Evolutionary conservation across 2,797 vertebrate genomes (phyloP), one percentile per base, ranked within the genome.

Genomic region (Rhynchonycteris naso): DNA sequence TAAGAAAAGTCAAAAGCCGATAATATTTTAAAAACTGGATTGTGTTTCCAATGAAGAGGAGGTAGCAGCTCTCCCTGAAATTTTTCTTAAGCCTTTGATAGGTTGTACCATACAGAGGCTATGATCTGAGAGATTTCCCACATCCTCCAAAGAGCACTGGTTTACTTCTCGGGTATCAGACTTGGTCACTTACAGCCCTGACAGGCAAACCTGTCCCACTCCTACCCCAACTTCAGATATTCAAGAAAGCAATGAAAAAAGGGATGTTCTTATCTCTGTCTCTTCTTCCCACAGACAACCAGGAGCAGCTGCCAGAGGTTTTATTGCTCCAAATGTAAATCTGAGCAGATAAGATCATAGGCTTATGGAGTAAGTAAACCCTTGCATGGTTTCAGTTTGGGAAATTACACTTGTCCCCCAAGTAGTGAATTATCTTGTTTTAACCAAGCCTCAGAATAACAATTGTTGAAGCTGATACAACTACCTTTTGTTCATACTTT

Each of bases 221-320:
- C 47, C 58, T 3, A n/a, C 28, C n/a, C 54, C 47, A 76, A 61
- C 68, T 81, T 91, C 82, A 93, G 79, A 92, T 90, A 79, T 63
- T 90, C 30, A 75, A 81, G 47, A 95, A 82, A 66, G 94, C 82
- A 95, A 79, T 97, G 95, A 96, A 96, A 82, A 33, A 38, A 88
- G 90, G 94, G 96, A 88, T 95, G 90, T 81, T 94, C 95, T 96
- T 69, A 33, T 97, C 90, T 91, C 56, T 59, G 28, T n/a, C 69
- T 85, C 22, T 30, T 38, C 59, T 82, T 89, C 47, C 12, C 9
- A 0, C 1, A 24, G 90, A 93, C 80, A 69, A 38, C 74, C 13
- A 43, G 72, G 79, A 88, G 59, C n/a, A 91, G 72, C 24, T 10
- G 19, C 90, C 97, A 21, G 38, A n/a, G 52, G 52, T 76, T 30